Evolutionary conservation across 2,888 invertebrate species (phyloP).

Genomic region (Phasia obesa): DNA sequence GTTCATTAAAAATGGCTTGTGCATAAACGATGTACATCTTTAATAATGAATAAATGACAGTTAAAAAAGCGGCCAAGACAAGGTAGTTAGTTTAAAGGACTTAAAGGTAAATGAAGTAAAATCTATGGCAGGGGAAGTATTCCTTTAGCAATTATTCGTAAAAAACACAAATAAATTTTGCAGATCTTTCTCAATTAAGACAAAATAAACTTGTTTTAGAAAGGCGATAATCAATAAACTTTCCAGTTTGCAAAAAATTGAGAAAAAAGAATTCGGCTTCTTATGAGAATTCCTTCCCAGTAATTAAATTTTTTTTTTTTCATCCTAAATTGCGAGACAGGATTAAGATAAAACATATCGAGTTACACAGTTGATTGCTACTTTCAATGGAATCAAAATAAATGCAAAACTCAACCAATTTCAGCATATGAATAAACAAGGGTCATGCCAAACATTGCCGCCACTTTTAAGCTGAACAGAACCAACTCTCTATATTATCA

Average conservation of each 20-base stretch:
- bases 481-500: not conserved
- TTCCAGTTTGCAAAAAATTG: not conserved
- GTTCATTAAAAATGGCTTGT: constrained; percentile 53
- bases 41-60: constrained; percentile 37
- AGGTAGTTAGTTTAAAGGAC: constrained; percentile 31
- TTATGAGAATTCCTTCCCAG: constrained; percentile 43
- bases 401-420: constrained; percentile 65
- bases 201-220: not conserved
- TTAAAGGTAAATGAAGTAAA: constrained; percentile 38
- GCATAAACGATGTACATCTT: constrained; percentile 37
- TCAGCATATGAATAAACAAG: constrained; percentile 39
- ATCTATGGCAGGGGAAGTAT: constrained; percentile 32
- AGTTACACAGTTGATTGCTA: constrained; percentile 80
- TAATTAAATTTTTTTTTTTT: constrained; percentile 2
- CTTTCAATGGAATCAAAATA: constrained; percentile 73
- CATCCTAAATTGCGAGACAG: constrained; percentile 72
- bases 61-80: constrained; percentile 22
- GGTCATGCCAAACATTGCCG: constrained; percentile 42
- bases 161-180: not conserved
- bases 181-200: not conserved
- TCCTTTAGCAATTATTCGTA: not conserved
- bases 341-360: constrained; percentile 80
- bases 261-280: not conserved
- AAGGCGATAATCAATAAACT: not conserved
- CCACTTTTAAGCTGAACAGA: constrained; percentile 25